These are phyloP conservation scores for Napeogenes inachia DNA, from an alignment of 2,888 invertebrate genomes.

Conservation along the genomic window DNA sequence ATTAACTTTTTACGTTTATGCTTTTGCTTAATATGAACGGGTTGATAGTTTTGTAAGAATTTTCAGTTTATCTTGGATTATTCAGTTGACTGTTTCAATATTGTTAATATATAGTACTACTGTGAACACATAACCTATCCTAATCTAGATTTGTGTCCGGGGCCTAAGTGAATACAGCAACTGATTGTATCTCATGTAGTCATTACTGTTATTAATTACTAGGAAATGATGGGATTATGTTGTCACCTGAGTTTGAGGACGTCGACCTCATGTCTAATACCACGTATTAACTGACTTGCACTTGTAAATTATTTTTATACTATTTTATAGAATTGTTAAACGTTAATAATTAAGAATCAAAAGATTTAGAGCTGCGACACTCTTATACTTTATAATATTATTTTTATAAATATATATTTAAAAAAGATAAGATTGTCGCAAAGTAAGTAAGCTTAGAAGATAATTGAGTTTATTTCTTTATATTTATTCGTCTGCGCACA, in stretches of 20 bases:
- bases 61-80: not conserved
- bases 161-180: constrained; percentile 8
- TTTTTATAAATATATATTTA: too few species aligned
- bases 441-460: too few species aligned
- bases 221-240: constrained; percentile 20
- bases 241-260: not conserved
- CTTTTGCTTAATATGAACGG: too few species aligned
- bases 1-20: too few species aligned
- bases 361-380: too few species aligned
- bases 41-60: not conserved
- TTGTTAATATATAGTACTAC: not conserved
- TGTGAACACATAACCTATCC: not conserved
- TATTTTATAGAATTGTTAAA: not conserved
- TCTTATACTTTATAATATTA: too few species aligned
- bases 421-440: too few species aligned
- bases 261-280: not conserved
- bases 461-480: too few species aligned
- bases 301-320: not conserved
- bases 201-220: constrained; percentile 24
- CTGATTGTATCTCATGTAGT: constrained; percentile 16
- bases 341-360: too few species aligned
- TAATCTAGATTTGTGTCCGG: constrained; percentile 4
- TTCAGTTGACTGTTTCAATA: not conserved
- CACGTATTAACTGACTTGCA: not conserved
- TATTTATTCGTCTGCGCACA: too few species aligned